phyloP scores from a whole-genome alignment of 2,888 invertebrate genomes.

The Mantis religiosa region DNA sequence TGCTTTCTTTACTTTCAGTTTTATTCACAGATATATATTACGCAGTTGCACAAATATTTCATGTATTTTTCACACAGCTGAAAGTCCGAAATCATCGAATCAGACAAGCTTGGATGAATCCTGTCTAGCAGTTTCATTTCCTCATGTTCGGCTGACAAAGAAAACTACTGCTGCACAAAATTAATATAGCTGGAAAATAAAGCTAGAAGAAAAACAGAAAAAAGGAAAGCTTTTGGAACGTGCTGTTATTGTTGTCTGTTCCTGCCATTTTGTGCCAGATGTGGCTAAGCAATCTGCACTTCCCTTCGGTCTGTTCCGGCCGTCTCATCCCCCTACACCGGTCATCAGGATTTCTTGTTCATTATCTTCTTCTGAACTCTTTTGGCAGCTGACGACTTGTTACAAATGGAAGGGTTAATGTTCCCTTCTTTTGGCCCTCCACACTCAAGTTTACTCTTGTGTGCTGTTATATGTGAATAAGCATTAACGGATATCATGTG shows the following conservation, averaged over 20 bases:
- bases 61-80: not conserved
- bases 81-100: not conserved
- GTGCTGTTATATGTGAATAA: not conserved
- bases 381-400: not conserved
- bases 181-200: not conserved
- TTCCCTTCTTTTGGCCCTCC: not conserved
- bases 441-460: not conserved
- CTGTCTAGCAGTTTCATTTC: not conserved
- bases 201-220: not conserved
- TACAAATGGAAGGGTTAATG: not conserved
- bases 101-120: not conserved
- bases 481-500: not conserved
- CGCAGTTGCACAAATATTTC: not conserved
- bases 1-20: no score
- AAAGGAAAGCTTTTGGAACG: not conserved
- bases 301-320: not conserved
- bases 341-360: conserved; percentile 3
- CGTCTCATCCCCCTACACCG: not conserved
- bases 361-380: not conserved
- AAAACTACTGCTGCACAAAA: not conserved
- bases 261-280: not conserved
- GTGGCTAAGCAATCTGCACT: not conserved
- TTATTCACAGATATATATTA: not conserved
- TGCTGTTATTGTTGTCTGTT: not conserved
- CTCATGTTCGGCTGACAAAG: not conserved